phyloP scores from a whole-genome alignment of 2,113 vertebrate species.

The Mobula hypostoma region DNA sequence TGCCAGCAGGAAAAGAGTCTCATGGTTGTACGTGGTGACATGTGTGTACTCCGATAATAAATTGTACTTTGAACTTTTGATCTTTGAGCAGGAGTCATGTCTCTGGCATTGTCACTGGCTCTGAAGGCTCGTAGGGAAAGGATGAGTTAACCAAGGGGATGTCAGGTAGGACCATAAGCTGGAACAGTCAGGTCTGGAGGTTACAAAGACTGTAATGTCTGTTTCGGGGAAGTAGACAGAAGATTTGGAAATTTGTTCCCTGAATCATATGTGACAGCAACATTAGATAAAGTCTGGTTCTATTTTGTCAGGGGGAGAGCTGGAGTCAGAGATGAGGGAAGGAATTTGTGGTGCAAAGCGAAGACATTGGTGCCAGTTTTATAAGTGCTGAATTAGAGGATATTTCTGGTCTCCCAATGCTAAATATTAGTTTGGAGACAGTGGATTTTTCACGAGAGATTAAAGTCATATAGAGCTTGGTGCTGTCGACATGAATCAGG shows the following conservation, averaged over 20 bases:
- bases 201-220: neutral
- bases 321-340: neutral
- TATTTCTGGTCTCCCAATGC: neutral
- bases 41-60: too few relatives aligned
- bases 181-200: neutral
- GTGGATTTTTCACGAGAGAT: neutral
- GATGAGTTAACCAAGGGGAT: neutral
- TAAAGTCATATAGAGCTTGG: neutral
- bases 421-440: neutral
- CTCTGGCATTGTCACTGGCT: too few relatives aligned
- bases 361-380: neutral
- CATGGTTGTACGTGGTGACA: too few relatives aligned
- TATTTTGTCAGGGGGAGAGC: neutral
- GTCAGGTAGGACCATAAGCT: neutral
- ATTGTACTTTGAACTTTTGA: too few relatives aligned
- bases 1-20: too few relatives aligned
- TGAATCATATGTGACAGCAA: neutral
- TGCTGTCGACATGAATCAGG: neutral
- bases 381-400: neutral
- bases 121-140: too few relatives aligned
- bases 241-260: neutral
- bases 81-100: too few relatives aligned
- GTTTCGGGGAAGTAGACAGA: neutral
- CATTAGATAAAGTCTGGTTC: neutral
- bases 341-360: neutral